Conservation (phyloP, 2,888 invertebrate genomes). For the Arge pagana region DNA sequence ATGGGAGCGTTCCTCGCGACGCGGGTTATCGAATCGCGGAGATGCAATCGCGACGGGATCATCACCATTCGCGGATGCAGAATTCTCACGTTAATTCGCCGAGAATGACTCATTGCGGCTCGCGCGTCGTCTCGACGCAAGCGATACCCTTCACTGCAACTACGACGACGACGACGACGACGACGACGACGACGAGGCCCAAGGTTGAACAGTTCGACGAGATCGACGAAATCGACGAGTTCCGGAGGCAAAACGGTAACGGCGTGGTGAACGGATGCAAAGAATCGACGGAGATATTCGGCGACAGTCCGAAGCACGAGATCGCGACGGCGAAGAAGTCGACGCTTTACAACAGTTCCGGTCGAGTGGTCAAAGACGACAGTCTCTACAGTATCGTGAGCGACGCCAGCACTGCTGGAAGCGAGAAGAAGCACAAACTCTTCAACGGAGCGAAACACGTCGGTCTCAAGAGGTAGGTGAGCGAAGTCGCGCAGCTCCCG, state of each 20-base stretch:
- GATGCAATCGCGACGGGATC: conserved; percentile 56
- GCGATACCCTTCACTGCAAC: conserved; percentile 16
- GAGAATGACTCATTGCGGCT: conserved; percentile 7
- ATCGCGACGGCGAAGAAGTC: conserved; percentile 55
- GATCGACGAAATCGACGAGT: conserved; percentile 30
- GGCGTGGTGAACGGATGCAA: conserved; percentile 15
- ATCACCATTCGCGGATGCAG: conserved; percentile 20
- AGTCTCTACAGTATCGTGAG: conserved; percentile 73
- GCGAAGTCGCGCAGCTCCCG: neutral
- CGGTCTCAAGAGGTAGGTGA: conserved; percentile 70
- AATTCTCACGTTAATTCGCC: neutral
- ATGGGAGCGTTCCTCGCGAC: conserved; percentile 45
- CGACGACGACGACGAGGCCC: conserved; percentile 37
- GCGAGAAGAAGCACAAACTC: conserved; percentile 71
- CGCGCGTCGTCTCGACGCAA: neutral
- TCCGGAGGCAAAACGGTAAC: conserved; percentile 19
- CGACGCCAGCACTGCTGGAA: conserved; percentile 67
- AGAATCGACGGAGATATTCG: conserved; percentile 30
- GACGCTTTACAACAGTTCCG: conserved; percentile 45
- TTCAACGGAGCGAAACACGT: conserved; percentile 75
- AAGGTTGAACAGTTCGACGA: conserved; percentile 31
- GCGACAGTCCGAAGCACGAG: conserved; percentile 54
- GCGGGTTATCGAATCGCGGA: conserved; percentile 35
- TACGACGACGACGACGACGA: conserved; percentile 33
- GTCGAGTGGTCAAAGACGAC: conserved; percentile 65